Conservation (phyloP, 2,888 invertebrate species). For the Lasioglossum villosulum region DNA sequence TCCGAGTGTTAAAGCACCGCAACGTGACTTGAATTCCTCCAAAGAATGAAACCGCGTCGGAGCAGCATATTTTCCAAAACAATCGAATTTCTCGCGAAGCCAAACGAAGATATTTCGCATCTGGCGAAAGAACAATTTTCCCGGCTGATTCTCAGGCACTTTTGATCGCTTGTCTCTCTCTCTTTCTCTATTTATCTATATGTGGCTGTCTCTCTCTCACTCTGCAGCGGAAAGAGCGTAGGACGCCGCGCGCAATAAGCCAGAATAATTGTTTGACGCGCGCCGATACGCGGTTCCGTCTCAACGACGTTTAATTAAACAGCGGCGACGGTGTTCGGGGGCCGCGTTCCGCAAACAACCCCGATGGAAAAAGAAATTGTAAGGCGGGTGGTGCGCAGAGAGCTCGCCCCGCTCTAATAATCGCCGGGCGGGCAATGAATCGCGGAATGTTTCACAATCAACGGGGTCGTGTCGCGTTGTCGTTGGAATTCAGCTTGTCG, state of each 20-base stretch:
- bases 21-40: background rate
- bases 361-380: background rate
- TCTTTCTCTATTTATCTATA: background rate
- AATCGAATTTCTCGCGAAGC: background rate
- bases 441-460: slow-evolving; percentile 51
- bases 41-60: background rate
- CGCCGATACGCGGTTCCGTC: background rate
- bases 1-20: background rate
- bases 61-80: background rate
- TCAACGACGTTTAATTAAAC: slow-evolving; percentile 9
- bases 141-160: background rate
- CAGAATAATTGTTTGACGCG: slow-evolving; percentile 8
- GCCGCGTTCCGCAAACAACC: background rate
- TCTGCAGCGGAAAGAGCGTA: background rate
- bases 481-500: slow-evolving; percentile 45
- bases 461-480: slow-evolving; percentile 31
- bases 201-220: too few species aligned
- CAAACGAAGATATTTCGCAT: background rate
- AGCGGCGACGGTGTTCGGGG: background rate
- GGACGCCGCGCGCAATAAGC: background rate
- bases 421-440: slow-evolving; percentile 25
- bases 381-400: background rate
- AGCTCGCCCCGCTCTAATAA: slow-evolving; percentile 19
- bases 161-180: background rate
- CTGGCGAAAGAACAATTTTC: background rate